Evolutionary conservation across 92 coral and sea anemone species (phyloP).

Genomic region (Siderastrea radians): DNA sequence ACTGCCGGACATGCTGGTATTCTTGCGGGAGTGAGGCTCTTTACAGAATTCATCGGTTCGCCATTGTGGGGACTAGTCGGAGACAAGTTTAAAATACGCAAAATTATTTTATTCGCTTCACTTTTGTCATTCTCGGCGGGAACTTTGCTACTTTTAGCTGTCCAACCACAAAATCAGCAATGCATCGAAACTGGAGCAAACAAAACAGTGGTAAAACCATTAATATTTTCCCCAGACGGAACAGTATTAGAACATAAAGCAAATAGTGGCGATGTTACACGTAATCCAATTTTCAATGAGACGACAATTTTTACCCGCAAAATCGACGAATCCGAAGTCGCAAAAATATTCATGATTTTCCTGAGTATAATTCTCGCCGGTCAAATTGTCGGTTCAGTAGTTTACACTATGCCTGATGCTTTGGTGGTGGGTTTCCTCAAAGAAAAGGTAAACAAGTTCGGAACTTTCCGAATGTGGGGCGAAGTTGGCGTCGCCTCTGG

Average conservation of each 20-base stretch:
- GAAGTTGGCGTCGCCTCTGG: constrained; percentile 44
- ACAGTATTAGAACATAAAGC: background rate
- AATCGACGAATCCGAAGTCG: constrained; percentile 37
- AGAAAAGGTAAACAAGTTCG: constrained; percentile 42
- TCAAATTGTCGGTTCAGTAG: constrained; percentile 47
- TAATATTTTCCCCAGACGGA: constrained; percentile 20
- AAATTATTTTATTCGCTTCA: constrained; percentile 30
- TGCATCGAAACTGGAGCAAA: constrained; percentile 41
- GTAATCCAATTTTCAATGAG: background rate
- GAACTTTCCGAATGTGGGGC: constrained; percentile 67
- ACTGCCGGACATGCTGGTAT: constrained; percentile 56
- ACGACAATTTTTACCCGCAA: background rate
- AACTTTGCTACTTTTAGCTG: constrained; percentile 36
- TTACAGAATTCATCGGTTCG: constrained; percentile 49
- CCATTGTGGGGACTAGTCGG: constrained; percentile 61
- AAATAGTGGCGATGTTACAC: background rate
- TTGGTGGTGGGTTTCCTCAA: constrained; percentile 39
- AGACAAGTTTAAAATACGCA: constrained; percentile 55
- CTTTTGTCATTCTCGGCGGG: constrained; percentile 36
- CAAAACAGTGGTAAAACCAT: constrained; percentile 4
- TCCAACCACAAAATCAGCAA: constrained; percentile 30
- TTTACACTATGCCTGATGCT: constrained; percentile 42
- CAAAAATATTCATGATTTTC: constrained; percentile 21
- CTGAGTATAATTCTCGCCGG: constrained; percentile 14
- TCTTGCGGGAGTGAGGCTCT: constrained; percentile 35